Base-by-base conservation (phyloP, 2,797 vertebrate genomes). In the Coracias cyanogaster region DNA sequence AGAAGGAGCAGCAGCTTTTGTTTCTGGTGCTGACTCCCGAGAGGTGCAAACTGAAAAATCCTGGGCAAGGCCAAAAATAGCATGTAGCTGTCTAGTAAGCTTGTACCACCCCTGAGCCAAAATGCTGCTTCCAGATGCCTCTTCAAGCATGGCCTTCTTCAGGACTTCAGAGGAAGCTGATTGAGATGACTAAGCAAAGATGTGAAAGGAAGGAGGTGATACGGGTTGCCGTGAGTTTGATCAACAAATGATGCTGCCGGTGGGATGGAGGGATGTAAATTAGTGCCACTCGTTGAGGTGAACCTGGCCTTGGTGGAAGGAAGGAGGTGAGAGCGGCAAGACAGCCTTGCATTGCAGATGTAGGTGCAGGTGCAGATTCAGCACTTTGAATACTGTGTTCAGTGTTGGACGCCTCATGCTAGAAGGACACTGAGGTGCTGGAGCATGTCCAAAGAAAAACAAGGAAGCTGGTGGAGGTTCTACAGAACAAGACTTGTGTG, bases 401-500 rank as follows among this genome's bases (percentile, higher is more conserved):
- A 15, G 12, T 15, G 80, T 45, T 61, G 67, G 58, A 16, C 6
- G 11, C 1, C 7, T 82, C 18, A 12, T 13, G 15, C 5, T 3
- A 15, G 21, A 49, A 28, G 3, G 15, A 17, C 3, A 4, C 2
- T 10, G 43, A 66, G 17, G 25, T 9, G 16, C 13, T 94, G 79
- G 18, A 15, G 9, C 0, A 0, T 6, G 9, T 26, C 55, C 72
- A 69, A 6, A 41, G 69, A 70, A n/a, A 18, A 3, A 9, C 7
- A 67, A 2, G 0, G 0, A 5, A 51, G 33, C 26, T 62, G 46
- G 11, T 4, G 11, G 48, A 26, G 6, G 33, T 3, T 15, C 60
- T 83, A 3, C 33, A 85, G 58, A 0, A 10, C 4, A 35, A 10
- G 9, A 6, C 3, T 2, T 8, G 1, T 31, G 58, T 51, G 26